These are phyloP conservation scores for Pachydiplax longipennis DNA, from an alignment of 2,888 invertebrate genomes.

Conservation along the genomic window DNA sequence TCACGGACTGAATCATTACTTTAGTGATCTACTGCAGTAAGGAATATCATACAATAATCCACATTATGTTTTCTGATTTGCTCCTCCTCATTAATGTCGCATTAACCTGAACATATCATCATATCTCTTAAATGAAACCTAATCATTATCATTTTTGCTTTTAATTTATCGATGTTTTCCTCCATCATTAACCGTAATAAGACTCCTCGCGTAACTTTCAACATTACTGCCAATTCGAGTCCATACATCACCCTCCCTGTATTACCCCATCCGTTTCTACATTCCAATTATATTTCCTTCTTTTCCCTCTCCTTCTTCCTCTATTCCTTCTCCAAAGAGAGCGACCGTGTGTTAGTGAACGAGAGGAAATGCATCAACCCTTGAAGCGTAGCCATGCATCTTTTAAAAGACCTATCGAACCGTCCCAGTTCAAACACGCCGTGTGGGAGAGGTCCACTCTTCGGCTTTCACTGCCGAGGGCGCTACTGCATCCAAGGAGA, in stretches of 20 bases:
- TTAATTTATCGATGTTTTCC: too few species aligned
- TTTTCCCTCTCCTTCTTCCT: not conserved
- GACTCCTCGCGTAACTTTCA: not conserved
- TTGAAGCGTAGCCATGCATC: not conserved
- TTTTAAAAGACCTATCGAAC: not conserved
- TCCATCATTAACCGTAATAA: too few species aligned
- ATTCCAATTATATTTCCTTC: not conserved
- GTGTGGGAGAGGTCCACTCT: not conserved
- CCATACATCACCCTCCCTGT: not conserved
- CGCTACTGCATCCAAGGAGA: not conserved
- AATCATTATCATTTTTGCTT: too few species aligned
- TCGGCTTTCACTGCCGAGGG: conserved; percentile 25
- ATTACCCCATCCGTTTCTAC: not conserved
- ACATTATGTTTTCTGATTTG: too few species aligned
- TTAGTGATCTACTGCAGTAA: too few species aligned
- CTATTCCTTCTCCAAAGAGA: not conserved
- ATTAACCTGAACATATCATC: too few species aligned
- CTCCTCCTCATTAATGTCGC: too few species aligned
- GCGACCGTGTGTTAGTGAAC: not conserved
- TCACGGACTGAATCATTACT: too few species aligned
- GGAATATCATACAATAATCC: too few species aligned
- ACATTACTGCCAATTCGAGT: not conserved
- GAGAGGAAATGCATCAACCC: not conserved
- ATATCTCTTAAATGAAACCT: too few species aligned
- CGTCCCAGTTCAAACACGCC: not conserved